phyloP scores from a whole-genome alignment of 2,797 vertebrate genomes.

The Sparus aurata region DNA sequence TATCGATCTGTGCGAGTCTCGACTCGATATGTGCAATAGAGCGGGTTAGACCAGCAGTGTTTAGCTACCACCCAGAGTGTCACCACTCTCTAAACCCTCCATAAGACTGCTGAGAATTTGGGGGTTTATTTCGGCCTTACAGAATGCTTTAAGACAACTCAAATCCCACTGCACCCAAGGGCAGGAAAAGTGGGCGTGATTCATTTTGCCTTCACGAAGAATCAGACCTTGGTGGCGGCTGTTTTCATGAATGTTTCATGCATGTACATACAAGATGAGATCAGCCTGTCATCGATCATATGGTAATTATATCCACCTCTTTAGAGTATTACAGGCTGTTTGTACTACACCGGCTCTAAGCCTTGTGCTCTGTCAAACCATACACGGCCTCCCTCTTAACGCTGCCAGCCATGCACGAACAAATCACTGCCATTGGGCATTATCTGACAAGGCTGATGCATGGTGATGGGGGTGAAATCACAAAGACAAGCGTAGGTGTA shows the following conservation, averaged over 20 bases:
- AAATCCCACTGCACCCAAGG: slow-evolving; percentile 17
- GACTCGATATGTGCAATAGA: slow-evolving; percentile 66
- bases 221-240: slow-evolving; percentile 28
- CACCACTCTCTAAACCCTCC: slow-evolving; percentile 38
- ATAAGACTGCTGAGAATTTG: slow-evolving; percentile 16
- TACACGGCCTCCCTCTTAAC: slow-evolving; percentile 44
- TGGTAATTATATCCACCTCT: slow-evolving; percentile 65
- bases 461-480: slow-evolving; percentile 63
- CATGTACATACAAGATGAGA: slow-evolving; percentile 40
- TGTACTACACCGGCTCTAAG: slow-evolving; percentile 53
- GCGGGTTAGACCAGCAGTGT: slow-evolving; percentile 45
- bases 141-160: slow-evolving; percentile 35
- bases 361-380: slow-evolving; percentile 60
- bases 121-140: slow-evolving; percentile 39
- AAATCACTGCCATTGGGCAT: slow-evolving; percentile 71
- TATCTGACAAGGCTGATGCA: slow-evolving; percentile 68
- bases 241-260: slow-evolving; percentile 57
- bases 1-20: slow-evolving; percentile 66
- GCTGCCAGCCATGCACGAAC: slow-evolving; percentile 68
- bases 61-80: slow-evolving; percentile 42
- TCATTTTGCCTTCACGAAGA: slow-evolving; percentile 21
- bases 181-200: slow-evolving; percentile 13
- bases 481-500: slow-evolving; percentile 74
- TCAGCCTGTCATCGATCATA: slow-evolving; percentile 62
- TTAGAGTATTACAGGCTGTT: slow-evolving; percentile 49